A percentile compares a stretch with the other conserved stretches of the same genome.
These are phyloP conservation scores for Danio rerio DNA, from an alignment of 2,113 vertebrate genomes.

Conservation along the genomic window DNA sequence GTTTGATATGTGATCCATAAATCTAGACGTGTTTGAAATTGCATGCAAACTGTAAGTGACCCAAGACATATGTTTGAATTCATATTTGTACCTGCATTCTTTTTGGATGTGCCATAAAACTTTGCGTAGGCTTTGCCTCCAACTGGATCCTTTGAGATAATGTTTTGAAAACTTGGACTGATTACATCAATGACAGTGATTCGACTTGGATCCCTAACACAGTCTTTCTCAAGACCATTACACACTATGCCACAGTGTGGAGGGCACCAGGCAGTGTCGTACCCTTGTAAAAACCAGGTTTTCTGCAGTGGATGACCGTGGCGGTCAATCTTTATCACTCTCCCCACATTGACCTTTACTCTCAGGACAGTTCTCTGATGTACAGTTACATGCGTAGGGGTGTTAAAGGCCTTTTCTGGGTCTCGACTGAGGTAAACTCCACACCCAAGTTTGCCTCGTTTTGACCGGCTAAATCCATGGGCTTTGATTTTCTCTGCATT, in stretches of 20 bases:
- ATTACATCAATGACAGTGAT: constrained; percentile 42
- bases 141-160: too few species aligned
- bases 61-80: too few species aligned
- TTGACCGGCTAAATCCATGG: neutral
- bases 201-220: constrained; percentile 32
- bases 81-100: too few species aligned
- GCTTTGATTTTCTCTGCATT: neutral
- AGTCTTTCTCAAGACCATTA: constrained; percentile 50
- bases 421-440: constrained; percentile 39
- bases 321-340: constrained; percentile 43
- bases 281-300: constrained; percentile 40
- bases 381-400: neutral
- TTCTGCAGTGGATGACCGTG: constrained; percentile 33
- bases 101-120: too few species aligned
- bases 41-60: too few species aligned
- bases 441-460: neutral
- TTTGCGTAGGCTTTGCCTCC: too few species aligned
- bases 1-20: too few species aligned
- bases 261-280: constrained; percentile 59
- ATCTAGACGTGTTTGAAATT: too few species aligned
- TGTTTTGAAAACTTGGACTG: neutral
- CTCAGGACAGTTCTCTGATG: constrained; percentile 33
- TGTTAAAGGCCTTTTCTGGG: neutral
- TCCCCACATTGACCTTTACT: constrained; percentile 50
- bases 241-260: constrained; percentile 47